These are phyloP conservation scores for Oncorhynchus tshawytscha DNA, from an alignment of 2,113 vertebrate species.

Conservation along the genomic window DNA sequence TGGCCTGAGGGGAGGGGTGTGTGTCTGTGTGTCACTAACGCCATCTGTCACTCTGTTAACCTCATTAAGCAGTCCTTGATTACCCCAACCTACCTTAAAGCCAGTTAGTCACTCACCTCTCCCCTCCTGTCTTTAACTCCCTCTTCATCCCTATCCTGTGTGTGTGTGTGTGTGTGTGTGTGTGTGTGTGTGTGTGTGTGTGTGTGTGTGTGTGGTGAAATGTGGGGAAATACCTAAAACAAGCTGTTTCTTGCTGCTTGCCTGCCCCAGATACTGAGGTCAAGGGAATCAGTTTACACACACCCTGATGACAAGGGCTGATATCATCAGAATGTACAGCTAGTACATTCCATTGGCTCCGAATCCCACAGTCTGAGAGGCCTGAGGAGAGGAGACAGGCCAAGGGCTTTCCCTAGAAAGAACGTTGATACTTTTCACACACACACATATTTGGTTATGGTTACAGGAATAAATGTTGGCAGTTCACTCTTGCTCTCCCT, in stretches of 20 bases:
- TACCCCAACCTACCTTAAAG: constrained; percentile 52
- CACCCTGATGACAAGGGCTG: constrained; percentile 29
- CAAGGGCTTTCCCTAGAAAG: constrained; percentile 16
- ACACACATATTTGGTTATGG: background rate
- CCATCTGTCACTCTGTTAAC: constrained; percentile 76
- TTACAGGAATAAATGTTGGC: constrained; percentile 11
- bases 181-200: too few species aligned
- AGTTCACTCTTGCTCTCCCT: background rate
- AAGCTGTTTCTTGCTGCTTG: background rate
- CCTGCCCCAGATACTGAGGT: background rate
- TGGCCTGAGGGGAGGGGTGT: constrained; percentile 43
- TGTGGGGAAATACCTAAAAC: background rate
- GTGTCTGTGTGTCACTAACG: constrained; percentile 46
- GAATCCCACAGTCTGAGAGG: constrained; percentile 7
- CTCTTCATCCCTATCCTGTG: background rate
- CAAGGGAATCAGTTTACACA: background rate
- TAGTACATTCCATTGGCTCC: constrained; percentile 43
- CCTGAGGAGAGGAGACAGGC: background rate
- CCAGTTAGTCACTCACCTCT: constrained; percentile 21
- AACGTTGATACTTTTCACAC: background rate
- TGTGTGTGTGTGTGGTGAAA: too few species aligned
- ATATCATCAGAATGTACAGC: constrained; percentile 51
- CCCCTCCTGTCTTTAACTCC: background rate
- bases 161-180: background rate
- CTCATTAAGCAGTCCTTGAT: constrained; percentile 74